Evolutionary conservation across 2,113 vertebrate species (phyloP), one percentile per base, ranked within the genome.

Genomic region (Hippocampus zosterae): DNA sequence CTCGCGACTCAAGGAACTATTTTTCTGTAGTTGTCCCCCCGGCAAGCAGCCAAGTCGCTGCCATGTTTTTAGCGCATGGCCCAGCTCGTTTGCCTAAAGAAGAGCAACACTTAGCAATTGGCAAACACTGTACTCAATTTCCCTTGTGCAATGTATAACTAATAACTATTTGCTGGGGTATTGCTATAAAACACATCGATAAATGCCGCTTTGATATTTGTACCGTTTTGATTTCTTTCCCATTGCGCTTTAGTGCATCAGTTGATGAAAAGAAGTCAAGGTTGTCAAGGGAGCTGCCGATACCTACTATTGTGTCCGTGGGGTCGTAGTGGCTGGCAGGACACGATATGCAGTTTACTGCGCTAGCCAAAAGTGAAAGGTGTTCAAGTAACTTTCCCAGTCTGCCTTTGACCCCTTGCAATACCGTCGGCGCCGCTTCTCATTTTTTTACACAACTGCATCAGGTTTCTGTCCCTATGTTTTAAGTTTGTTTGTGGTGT

Each of bases 401-500:
- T 9, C 11, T 65, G 69, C 40, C 37, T 69, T 74, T 70, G 52
- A 57, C 71, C 64, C 42, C 40, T 64, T 44, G 59, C 60, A 67
- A 29, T 61, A 65, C 55, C n/a, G 69, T 40, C 44, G 37, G 48
- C 65, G 63, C 60, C 69, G 84, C 88, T 60, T 33, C 25, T 55
- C n/a, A 10, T 23, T 55, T 55, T 53, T 23, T 11, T 11, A 55
- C 8, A 55, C 21, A 55, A 55, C 52, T 80, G 88, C 84, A 65
- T 79, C 65, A 76, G 40, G 37, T 65, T 44, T 46, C 23, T 68
- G 40, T 81, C 78, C 77, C 62, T 84, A 12, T 78, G 87, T 81
- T 81, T 72, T 70, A 90, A 90, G 88, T 94, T 95, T 93, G 91
- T 92, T 94, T 94, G 92, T 93, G 94, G 94, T 94, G 93, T 92